Conservation (phyloP, 2,113 vertebrate genomes). For the Eulemur macaco region DNA sequence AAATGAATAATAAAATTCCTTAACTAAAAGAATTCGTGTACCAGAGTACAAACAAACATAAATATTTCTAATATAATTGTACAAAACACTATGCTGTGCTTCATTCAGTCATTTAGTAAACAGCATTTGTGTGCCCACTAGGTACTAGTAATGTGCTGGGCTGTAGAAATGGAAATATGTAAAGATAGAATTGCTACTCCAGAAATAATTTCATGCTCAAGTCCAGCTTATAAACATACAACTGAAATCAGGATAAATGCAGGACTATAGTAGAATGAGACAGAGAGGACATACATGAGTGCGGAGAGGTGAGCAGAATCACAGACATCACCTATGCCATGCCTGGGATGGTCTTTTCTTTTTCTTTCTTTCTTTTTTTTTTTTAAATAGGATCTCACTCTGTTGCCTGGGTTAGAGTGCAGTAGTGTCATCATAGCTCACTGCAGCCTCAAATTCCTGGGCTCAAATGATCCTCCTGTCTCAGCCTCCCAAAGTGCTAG, state of each 20-base stretch:
- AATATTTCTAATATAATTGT: background rate
- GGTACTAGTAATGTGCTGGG: background rate
- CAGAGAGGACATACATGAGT: too few relatives aligned
- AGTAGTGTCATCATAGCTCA: too few relatives aligned
- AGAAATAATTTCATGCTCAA: background rate
- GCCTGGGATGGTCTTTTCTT: background rate
- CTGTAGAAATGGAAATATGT: background rate
- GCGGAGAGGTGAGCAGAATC: too few relatives aligned
- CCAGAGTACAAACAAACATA: background rate
- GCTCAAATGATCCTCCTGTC: too few relatives aligned
- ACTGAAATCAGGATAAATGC: too few relatives aligned
- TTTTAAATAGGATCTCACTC: too few relatives aligned
- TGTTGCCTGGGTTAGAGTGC: too few relatives aligned
- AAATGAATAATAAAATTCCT: background rate
- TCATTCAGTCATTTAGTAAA: background rate
- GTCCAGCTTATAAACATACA: background rate
- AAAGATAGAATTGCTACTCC: background rate
- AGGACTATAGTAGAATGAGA: accelerated
- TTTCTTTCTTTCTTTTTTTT: background rate
- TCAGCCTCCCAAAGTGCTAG: too few relatives aligned
- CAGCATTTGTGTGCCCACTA: background rate
- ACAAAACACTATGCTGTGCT: background rate
- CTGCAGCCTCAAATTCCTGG: too few relatives aligned
- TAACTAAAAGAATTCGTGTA: background rate
- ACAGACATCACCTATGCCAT: too few relatives aligned